Base-by-base conservation (phyloP, 2,113 vertebrate genomes). In the Otus sunia region DNA sequence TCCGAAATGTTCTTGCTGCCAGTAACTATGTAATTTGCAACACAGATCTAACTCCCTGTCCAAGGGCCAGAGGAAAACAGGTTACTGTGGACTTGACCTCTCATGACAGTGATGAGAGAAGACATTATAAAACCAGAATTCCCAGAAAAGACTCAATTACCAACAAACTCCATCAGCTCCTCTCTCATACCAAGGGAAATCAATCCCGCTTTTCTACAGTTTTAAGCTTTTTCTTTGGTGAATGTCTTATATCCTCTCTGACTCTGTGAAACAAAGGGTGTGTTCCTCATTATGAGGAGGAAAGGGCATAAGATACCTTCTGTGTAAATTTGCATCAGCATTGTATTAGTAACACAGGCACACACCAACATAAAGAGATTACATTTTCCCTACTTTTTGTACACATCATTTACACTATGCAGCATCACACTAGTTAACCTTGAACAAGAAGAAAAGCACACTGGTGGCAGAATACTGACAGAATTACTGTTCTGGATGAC, bases 311-410 rank as follows among this genome's bases (percentile, higher is more conserved):
- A 74, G 19, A 52, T 14, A 53, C 47, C 22, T 26, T 49, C 34
- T 37, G 52, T 18, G 19, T 14, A 36, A 11, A 20, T 86, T 56
- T 59, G 32, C 39, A 75, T 23, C 56, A 74, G 64, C 43, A 11
- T 5, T 11, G 29, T 34, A 17, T 59, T 66, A 53, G 5, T 37
- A 60, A 87, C 52, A 71, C 20, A 22, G 69, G 22, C 47, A 69
- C 4, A 62, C 37, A 50, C 39, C 0, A 0, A 59, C 25, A 58
- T 4, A 62, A 3, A 23, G 9, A 36, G n/a, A 21, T 19, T 5
- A 45, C 23, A 2, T 34, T 41, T 32, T 58, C 49, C 56, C 8
- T 8, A 37, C 30, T 8, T 78, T 56, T 60, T 36, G 37, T 0
- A 0, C n/a, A 17, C 32, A n/a, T 26, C 8, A 4, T 53, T 76